Base-by-base conservation (phyloP, 2,888 invertebrate species). In the Strigamia crassipes region DNA sequence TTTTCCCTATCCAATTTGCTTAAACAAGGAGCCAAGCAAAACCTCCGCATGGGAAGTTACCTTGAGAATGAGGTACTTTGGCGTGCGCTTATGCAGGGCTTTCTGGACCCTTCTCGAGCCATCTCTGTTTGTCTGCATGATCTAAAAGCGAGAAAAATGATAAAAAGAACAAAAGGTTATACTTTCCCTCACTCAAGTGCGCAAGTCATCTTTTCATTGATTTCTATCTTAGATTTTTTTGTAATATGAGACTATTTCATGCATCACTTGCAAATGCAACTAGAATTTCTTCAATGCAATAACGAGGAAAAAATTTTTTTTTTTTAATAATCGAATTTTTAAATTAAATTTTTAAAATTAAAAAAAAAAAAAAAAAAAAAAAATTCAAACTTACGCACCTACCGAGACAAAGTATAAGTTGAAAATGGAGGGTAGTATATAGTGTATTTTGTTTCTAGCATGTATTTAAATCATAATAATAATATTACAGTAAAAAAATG, bases 71-170 rank as follows among this genome's bases (percentile, higher is more conserved):
- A 96, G 94, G 93, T 91, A 92, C 93, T 94, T 93, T 90, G 91
- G 91, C 93, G 94, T 95, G 83, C 83, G 83, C 94, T 94, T 93
- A 92, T 91, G 89, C 89, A 91, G 90, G 91, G 92, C 91, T 91
- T 96, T 94, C 93, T 93, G 93, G 95, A 94, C 91, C 95, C 94
- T 92, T 95, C 95, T 93, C 95, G 94, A 92, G 95, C 93, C 95
- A 92, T 95, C 95, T 93, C 95, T 94, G 93, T 96, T 96, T 95
- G 96, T 96, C 95, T 96, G 96, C 94, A 95, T 95, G 94, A 96
- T 96, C 95, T 96, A 95, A 94, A 95, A 93, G 93, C 93, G 93
- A 93, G 93, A 93, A 93, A 82, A 93, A 92, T 92, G 92, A 82
- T 92, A 94, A 95, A 93, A 41, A 61, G 81, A 82, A 77, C 73